A percentile compares a stretch with the other conserved stretches of the same genome.
Evolutionary conservation across 2,113 vertebrate genomes (phyloP).

Genomic region (Platysteira castanea): DNA sequence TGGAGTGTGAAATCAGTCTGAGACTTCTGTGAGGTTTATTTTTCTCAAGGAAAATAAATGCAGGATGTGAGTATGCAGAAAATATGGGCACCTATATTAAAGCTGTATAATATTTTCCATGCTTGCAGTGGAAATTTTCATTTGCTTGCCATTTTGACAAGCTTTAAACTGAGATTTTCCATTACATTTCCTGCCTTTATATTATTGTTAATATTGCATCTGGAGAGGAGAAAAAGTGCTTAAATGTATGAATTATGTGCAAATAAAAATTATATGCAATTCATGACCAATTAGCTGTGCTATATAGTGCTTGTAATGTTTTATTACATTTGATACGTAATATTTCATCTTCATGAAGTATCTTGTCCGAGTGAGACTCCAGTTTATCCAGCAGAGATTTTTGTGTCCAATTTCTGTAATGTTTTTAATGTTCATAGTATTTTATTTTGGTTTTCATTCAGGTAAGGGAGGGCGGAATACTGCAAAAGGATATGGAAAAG

Average conservation of each 20-base stretch:
- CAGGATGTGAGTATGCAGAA: not conserved
- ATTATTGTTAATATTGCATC: not conserved
- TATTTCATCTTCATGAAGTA: not conserved
- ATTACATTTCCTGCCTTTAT: not conserved
- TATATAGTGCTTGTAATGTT: not conserved
- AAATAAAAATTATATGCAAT: not conserved
- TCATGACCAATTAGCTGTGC: not conserved
- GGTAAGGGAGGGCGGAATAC: conserved; percentile 4
- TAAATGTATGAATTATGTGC: not conserved
- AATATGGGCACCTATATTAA: not conserved
- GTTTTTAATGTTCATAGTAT: not conserved
- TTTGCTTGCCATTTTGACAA: not conserved
- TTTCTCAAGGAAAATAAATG: not conserved
- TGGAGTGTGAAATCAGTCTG: not conserved
- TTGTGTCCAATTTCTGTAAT: not conserved
- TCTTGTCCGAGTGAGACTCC: not conserved
- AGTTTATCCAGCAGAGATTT: not conserved
- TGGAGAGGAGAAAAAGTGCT: not conserved
- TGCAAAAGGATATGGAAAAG: conserved; percentile 59
- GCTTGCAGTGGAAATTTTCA: not conserved
- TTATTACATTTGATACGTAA: not conserved
- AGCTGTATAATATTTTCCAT: not conserved
- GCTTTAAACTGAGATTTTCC: not conserved
- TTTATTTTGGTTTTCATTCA: conserved; percentile 40
- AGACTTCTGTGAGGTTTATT: not conserved